A percentile compares a stretch with the other conserved stretches of the same genome.
phyloP scores from a whole-genome alignment of 2,113 vertebrate species.

The Atrichornis clamosus region DNA sequence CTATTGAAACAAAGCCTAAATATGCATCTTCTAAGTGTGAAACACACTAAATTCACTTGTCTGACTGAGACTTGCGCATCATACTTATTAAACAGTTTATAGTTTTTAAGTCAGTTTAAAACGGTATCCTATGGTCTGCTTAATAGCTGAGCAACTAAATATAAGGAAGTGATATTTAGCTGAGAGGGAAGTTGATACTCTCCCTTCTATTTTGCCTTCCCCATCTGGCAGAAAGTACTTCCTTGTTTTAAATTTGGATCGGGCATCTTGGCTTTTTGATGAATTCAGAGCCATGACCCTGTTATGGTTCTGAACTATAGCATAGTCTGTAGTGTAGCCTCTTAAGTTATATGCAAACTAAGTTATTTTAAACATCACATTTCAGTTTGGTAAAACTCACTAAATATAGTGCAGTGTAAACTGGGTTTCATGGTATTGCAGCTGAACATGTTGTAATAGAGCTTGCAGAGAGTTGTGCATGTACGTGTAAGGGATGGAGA shows the following conservation, averaged over 20 bases:
- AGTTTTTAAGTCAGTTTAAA: not conserved
- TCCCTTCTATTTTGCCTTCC: not conserved
- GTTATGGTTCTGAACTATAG: not conserved
- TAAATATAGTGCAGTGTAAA: not conserved
- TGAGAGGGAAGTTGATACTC: not conserved
- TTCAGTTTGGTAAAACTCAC: not conserved
- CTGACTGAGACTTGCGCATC: not conserved
- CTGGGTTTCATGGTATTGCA: not conserved
- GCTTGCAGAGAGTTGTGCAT: not conserved
- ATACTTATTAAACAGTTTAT: not conserved
- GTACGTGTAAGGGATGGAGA: not conserved
- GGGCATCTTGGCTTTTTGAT: not conserved
- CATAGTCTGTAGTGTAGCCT: not conserved
- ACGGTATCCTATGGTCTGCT: not conserved
- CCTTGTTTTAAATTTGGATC: constrained; percentile 11
- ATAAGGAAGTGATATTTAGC: constrained; percentile 19
- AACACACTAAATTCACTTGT: not conserved
- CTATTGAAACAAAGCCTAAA: not conserved
- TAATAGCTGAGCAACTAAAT: not conserved
- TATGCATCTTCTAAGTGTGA: not conserved
- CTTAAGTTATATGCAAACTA: not conserved
- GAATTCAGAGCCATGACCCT: not conserved
- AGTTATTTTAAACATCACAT: not conserved
- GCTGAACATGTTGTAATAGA: not conserved
- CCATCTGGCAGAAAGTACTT: constrained; percentile 12